phyloP scores from a whole-genome alignment of 2,888 invertebrate species.

The Pegoplata infirma region DNA sequence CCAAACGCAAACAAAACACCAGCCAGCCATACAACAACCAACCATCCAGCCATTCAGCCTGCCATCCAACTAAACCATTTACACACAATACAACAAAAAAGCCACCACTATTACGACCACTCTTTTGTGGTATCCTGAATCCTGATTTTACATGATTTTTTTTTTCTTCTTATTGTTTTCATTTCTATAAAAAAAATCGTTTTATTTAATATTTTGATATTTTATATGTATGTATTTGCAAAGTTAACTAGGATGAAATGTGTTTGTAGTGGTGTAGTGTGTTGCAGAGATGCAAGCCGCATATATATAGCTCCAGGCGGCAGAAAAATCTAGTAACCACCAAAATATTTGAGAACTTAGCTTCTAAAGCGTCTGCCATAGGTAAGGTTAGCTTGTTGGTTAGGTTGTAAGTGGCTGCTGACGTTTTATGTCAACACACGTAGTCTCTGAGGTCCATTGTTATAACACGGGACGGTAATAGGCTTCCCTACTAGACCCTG shows the following conservation, averaged over 20 bases:
- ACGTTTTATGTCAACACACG: no score
- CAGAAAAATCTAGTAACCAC: no score
- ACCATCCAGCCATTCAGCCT: constrained; percentile 19
- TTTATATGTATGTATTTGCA: constrained; percentile 39
- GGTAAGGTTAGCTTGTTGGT: no score
- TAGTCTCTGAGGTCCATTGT: no score
- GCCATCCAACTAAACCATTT: constrained; percentile 10
- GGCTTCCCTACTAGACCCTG: no score
- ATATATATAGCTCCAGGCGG: no score
- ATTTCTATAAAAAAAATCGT: constrained; percentile 49
- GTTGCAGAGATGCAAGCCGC: background rate
- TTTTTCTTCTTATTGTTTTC: constrained; percentile 46
- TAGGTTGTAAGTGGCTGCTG: no score
- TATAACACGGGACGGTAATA: no score
- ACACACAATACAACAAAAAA: constrained; percentile 48
- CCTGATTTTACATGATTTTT: constrained; percentile 69
- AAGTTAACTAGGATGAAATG: constrained; percentile 39
- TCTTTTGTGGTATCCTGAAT: constrained; percentile 67
- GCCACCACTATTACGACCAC: constrained; percentile 64
- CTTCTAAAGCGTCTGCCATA: no score
- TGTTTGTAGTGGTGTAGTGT: constrained; percentile 54
- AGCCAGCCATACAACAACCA: constrained; percentile 13
- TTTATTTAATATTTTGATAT: constrained; percentile 53
- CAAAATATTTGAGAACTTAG: no score
- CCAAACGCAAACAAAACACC: constrained; percentile 38